Base-by-base conservation (phyloP, 2,888 invertebrate genomes). In the Apodemia hepburni region DNA sequence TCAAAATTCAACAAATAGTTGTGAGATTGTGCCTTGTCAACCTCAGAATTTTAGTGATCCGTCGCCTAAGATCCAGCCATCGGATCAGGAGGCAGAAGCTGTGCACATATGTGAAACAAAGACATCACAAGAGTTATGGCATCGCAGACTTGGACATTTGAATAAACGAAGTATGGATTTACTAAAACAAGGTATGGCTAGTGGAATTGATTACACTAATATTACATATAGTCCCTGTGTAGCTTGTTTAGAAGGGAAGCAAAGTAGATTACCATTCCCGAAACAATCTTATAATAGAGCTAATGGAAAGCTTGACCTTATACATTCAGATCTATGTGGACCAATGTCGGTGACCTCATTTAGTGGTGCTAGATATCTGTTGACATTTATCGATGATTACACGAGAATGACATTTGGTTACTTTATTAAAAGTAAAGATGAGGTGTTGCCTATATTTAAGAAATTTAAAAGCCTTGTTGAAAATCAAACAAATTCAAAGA, bases 271-370 rank as follows among this genome's bases (percentile, higher is more conserved):
- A 61, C 65, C 69, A 42, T 68, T 69, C 51, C 66, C 66, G 5
- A 68, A 65, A 33, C 59, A 59, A 47, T 60, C 45, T 35, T 51
- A 35, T 12, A 67, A n/a, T 60, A 60, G 64, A 60, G 38, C 64
- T 12, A 62, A 11, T n/a, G 65, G 59, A 5, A 59, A 62, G 27
- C 61, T 69, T 66, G 65, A 58, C 7, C 42, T 69, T 22, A 61
- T 69, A 22, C 69, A 69, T 49, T 62, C 64, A 22, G 66, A 67
- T 60, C 22, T 69, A 59, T 66, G 66, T 66, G 65, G 66, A 11
- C 69, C 67, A 42, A 67, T 68, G 61, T 59, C 54, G 15, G 58
- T 22, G n/a, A 29, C 27, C 29, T 67, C 67, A 0, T 29, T 29
- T 5, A 29, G 29, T 29, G 29, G 29, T 2, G 29, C 29, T 29